These are phyloP conservation scores for Caenorhabditis sp. DNA, from an alignment of 2,888 invertebrate species.

Conservation along the genomic window DNA sequence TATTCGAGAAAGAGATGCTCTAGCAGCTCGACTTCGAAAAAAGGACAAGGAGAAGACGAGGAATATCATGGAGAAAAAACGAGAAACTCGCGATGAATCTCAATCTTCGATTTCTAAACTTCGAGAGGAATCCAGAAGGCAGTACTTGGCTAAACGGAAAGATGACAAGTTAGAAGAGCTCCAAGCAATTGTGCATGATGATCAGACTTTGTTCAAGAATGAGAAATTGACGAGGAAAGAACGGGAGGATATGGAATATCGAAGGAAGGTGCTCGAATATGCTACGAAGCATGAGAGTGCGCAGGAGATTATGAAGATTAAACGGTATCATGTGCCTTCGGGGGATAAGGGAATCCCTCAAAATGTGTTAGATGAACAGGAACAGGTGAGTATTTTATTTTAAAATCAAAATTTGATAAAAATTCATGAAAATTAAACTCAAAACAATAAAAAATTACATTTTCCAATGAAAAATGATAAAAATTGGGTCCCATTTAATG, in stretches of 20 bases:
- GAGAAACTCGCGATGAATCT: conserved; percentile 38
- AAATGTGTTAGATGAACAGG: not conserved
- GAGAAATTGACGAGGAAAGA: conserved; percentile 87
- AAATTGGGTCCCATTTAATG: too few relatives aligned
- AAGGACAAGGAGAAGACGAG: conserved; percentile 88
- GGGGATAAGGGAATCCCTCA: not conserved
- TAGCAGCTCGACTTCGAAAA: conserved; percentile 85
- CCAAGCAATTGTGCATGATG: conserved; percentile 92
- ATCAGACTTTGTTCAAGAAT: conserved; percentile 91
- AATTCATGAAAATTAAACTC: not conserved
- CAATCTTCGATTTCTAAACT: conserved; percentile 74
- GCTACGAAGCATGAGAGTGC: conserved; percentile 96
- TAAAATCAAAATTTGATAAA: not conserved
- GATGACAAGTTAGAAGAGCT: conserved; percentile 94
- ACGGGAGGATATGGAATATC: conserved; percentile 84
- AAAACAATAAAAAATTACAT: too few relatives aligned
- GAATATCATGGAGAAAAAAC: conserved; percentile 76
- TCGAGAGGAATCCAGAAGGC: conserved; percentile 87
- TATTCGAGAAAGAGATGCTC: conserved; percentile 85
- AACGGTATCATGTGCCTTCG: conserved; percentile 73
- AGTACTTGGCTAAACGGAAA: conserved; percentile 93
- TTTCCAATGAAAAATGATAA: too few relatives aligned
- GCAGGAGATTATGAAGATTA: conserved; percentile 87
- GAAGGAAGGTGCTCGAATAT: conserved; percentile 86
- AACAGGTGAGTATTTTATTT: not conserved